phyloP scores from a whole-genome alignment of 2,797 vertebrate genomes.

The Chelon auratus region DNA sequence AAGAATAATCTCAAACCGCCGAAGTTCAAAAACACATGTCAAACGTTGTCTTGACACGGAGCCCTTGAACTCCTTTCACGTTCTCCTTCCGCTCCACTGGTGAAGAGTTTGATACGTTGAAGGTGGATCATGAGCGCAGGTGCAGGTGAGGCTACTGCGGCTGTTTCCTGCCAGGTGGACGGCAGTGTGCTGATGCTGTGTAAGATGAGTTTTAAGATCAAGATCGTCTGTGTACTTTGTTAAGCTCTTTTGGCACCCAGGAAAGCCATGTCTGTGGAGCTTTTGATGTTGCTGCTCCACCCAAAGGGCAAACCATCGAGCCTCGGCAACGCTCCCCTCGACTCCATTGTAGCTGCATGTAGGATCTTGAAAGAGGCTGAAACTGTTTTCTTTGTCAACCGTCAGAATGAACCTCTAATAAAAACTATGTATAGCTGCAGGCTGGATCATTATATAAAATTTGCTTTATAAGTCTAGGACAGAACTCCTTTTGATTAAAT shows the following conservation, averaged over 20 bases:
- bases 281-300: conserved; percentile 65
- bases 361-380: conserved; percentile 62
- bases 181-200: conserved; percentile 15
- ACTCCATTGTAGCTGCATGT: conserved; percentile 39
- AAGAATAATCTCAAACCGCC: conserved; percentile 29
- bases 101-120: conserved; percentile 28
- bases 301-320: conserved; percentile 60
- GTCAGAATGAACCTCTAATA: conserved; percentile 17
- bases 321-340: conserved; percentile 10
- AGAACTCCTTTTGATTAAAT: conserved; percentile 46
- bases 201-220: conserved; percentile 25
- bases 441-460: conserved; percentile 45
- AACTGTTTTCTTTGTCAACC: conserved; percentile 39
- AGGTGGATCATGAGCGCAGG: conserved; percentile 38
- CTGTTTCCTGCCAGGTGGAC: conserved; percentile 56
- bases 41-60: conserved; percentile 34
- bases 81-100: conserved; percentile 23
- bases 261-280: conserved; percentile 25
- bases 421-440: conserved; percentile 34
- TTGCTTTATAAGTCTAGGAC: conserved; percentile 10
- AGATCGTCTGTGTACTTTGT: conserved; percentile 41
- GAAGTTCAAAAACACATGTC: conserved; percentile 51
- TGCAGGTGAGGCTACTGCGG: conserved; percentile 58
- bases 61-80: conserved; percentile 45
- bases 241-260: conserved; percentile 54